These are phyloP conservation scores for Rotaria socialis DNA, from an alignment of 2,888 invertebrate species.

Conservation along the genomic window DNA sequence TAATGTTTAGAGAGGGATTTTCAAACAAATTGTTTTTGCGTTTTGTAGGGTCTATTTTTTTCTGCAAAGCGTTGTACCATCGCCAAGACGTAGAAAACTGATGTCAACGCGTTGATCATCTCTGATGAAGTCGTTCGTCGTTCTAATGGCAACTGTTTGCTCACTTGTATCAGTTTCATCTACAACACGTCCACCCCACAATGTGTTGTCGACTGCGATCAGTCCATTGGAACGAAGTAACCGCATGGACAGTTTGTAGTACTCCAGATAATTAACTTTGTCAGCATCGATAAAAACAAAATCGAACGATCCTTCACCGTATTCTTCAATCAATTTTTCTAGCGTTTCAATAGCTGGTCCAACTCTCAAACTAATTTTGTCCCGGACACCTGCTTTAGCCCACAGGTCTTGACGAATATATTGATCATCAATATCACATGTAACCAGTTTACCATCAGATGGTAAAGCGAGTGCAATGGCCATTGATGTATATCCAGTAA, in stretches of 20 bases:
- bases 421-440: constrained; percentile 53
- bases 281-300: constrained; percentile 60
- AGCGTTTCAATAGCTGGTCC: constrained; percentile 50
- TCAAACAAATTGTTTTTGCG: too few relatives aligned
- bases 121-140: constrained; percentile 21
- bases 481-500: constrained; percentile 59
- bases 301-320: constrained; percentile 54
- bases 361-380: constrained; percentile 50
- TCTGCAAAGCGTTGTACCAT: constrained; percentile 42
- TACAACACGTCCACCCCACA: constrained; percentile 9
- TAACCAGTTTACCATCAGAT: constrained; percentile 56
- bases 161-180: constrained; percentile 4
- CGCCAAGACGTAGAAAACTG: constrained; percentile 36
- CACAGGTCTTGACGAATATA: constrained; percentile 48
- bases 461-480: constrained; percentile 58
- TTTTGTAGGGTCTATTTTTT: constrained; percentile 8
- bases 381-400: constrained; percentile 51
- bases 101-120: constrained; percentile 46
- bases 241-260: constrained; percentile 57
- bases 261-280: constrained; percentile 57
- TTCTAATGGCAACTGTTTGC: constrained; percentile 5
- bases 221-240: constrained; percentile 59
- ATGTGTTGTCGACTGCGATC: constrained; percentile 59
- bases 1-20: too few relatives aligned
- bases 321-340: constrained; percentile 51